Base-by-base conservation (phyloP, 2,113 vertebrate species). In the Pomatostomus ruficeps region DNA sequence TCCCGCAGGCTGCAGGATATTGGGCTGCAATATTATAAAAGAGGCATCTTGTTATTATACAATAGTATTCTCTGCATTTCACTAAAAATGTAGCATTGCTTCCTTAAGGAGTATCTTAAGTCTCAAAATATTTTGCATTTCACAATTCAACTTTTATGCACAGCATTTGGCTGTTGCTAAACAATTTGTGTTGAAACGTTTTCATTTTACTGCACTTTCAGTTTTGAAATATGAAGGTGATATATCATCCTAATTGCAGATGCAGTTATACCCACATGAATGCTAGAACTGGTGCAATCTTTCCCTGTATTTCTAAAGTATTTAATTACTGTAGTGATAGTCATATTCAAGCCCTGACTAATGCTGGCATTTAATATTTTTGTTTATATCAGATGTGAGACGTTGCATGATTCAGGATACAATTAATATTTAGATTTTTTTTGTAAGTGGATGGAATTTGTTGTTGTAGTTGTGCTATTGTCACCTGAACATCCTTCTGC, bases 261-360 rank as follows among this genome's bases (percentile, higher is more conserved):
- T 0, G 0, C 29, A 63, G 29, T 63, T 83, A 67, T 48, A 40
- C 6, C 13, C 17, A 36, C 28, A 22, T 0, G 1, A 67, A 40
- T 57, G 20, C 25, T 59, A 74, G 31, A 85, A 85, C 19, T 66
- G 38, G 22, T 54, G 29, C n/a, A 72, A 49, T 16, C 25, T 89
- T 79, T 49, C 62, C 54, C 42, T 17, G 18, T 42, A 36, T 75
- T 83, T 72, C 62, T 68, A 2, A 83, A 54, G 38, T 52, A 75
- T 62, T 66, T 40, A 57, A 71, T 79, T 61, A 71, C 24, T 29
- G 14, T 43, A 36, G 18, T 3, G 9, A 66, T 28, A 66, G n/a
- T 82, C 43, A 38, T 35, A 71, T 16, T 70, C 38, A 45, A 88
- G 31, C 22, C 52, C 42, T 57, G n/a, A 52, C 25, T 86, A 71